phyloP scores from a whole-genome alignment of 2,888 invertebrate species.

The Caenorhabditis sp. region DNA sequence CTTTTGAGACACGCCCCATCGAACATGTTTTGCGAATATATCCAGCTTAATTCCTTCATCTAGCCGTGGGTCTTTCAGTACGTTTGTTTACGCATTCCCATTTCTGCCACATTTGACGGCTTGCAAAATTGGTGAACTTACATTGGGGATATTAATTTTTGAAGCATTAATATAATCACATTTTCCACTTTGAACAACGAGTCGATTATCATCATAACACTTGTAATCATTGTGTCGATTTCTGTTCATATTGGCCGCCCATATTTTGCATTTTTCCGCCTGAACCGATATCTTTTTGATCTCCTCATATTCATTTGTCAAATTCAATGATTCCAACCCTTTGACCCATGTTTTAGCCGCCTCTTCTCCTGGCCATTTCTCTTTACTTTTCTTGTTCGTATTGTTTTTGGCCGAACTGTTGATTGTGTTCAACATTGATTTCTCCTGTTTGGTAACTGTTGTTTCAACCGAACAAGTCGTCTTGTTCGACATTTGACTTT shows the following conservation, averaged over 20 bases:
- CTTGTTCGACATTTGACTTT: too few relatives aligned
- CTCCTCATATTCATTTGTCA: conserved; percentile 30
- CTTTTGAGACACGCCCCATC: too few relatives aligned
- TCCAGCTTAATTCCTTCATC: too few relatives aligned
- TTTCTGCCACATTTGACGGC: too few relatives aligned
- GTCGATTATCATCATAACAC: conserved; percentile 37
- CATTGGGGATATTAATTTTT: conserved; percentile 30
- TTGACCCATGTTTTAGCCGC: conserved; percentile 19
- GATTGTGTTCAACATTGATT: background rate
- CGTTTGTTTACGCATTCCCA: too few relatives aligned
- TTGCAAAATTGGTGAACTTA: conserved; percentile 5
- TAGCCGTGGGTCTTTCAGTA: too few relatives aligned
- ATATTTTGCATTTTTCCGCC: conserved; percentile 23
- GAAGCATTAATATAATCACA: conserved; percentile 35
- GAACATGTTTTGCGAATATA: too few relatives aligned
- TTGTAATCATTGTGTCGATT: conserved; percentile 28
- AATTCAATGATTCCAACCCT: conserved; percentile 6
- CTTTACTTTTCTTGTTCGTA: conserved; percentile 15
- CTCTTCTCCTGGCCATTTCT: conserved; percentile 38
- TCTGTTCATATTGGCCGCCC: conserved; percentile 16
- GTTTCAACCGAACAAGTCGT: background rate
- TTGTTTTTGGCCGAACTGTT: background rate
- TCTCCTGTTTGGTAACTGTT: background rate
- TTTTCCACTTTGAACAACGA: conserved; percentile 27
- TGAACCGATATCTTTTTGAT: conserved; percentile 21